These are phyloP conservation scores for Cremastobaeus sp. DNA, from an alignment of 2,888 invertebrate species.

Conservation along the genomic window DNA sequence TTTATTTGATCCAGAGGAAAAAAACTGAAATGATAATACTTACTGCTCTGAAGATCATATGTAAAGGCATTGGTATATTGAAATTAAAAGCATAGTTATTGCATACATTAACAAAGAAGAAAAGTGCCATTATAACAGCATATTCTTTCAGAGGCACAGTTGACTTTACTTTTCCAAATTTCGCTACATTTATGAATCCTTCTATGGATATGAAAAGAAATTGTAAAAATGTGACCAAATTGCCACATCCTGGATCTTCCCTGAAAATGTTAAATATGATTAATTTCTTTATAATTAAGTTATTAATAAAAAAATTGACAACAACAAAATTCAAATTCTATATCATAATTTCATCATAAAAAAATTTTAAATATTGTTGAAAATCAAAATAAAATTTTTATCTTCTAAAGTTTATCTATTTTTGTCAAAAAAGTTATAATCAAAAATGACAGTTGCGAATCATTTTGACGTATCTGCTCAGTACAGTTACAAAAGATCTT, in stretches of 20 bases:
- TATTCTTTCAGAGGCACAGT: slow-evolving; percentile 90
- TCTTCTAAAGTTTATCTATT: no score
- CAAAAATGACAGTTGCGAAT: no score
- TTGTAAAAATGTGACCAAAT: slow-evolving; percentile 96
- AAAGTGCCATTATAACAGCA: slow-evolving; percentile 89
- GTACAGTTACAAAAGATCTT: no score
- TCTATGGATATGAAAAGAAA: slow-evolving; percentile 94
- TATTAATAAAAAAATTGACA: neutral
- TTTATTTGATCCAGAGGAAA: no score
- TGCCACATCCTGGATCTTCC: slow-evolving; percentile 94
- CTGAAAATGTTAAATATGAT: slow-evolving; percentile 78
- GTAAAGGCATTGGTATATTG: slow-evolving; percentile 97
- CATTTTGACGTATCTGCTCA: no score
- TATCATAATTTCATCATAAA: no score
- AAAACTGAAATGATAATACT: no score
- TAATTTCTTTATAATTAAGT: neutral
- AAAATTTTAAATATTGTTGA: no score
- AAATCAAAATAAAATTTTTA: no score
- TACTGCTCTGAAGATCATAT: slow-evolving; percentile 97
- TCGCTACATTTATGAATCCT: slow-evolving; percentile 91
- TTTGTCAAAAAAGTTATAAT: no score
- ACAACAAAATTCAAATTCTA: no score
- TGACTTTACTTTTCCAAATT: slow-evolving; percentile 89
- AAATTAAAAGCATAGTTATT: slow-evolving; percentile 98
- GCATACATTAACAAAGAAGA: slow-evolving; percentile 93